Percentiles rank a stretch among this genome's conserved stretches.
These are phyloP conservation scores for Ellobium chinense DNA, from an alignment of 2,888 invertebrate species.

Conservation along the genomic window DNA sequence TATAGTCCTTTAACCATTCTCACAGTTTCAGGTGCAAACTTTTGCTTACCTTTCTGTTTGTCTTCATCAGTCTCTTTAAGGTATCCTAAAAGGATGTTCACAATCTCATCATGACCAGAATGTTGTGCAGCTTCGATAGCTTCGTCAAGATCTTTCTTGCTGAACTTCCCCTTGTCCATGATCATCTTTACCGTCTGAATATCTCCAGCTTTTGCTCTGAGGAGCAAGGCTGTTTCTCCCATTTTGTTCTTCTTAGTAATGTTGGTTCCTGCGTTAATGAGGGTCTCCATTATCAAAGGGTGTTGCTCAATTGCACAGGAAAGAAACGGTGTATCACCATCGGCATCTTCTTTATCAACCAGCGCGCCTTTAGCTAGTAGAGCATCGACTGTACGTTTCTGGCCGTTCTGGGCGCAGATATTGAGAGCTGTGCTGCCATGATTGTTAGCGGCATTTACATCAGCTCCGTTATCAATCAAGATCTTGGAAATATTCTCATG, in stretches of 20 bases:
- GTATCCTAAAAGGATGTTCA: no score
- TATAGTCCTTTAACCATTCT: no score
- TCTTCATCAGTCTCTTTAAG: neutral
- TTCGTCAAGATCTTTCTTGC: neutral
- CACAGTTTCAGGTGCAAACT: no score
- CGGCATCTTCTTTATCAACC: neutral
- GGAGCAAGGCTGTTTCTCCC: neutral
- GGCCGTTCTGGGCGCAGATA: slow-evolving; percentile 1
- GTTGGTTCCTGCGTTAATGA: neutral
- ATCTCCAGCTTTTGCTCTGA: neutral
- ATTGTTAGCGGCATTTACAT: neutral
- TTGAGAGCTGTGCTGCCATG: slow-evolving; percentile 18
- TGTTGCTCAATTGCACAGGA: neutral
- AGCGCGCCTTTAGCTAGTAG: neutral
- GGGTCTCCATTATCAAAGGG: neutral
- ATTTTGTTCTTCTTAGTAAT: neutral
- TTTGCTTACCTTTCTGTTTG: neutral
- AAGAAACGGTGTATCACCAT: slow-evolving; percentile 22
- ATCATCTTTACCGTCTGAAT: neutral
- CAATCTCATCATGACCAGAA: no score
- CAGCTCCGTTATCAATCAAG: slow-evolving; percentile 4
- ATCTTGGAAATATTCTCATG: neutral
- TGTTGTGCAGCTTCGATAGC: neutral
- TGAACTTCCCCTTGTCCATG: neutral
- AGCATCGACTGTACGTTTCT: neutral